phyloP scores from a whole-genome alignment of 2,797 vertebrate genomes.

The Pygocentrus nattereri region DNA sequence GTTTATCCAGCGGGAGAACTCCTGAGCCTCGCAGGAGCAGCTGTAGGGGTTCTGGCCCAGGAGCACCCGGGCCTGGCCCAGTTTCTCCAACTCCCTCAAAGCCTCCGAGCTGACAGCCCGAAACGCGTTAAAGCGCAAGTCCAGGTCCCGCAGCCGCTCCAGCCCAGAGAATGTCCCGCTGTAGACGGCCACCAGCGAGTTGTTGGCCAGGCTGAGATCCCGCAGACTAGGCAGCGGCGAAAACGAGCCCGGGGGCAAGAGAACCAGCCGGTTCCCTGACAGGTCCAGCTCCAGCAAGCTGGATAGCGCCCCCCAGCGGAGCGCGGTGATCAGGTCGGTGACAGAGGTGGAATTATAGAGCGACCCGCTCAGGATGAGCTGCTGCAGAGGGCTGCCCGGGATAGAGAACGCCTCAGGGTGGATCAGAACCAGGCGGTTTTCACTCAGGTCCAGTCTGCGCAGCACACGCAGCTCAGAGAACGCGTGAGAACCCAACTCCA shows the following conservation, averaged over 20 bases:
- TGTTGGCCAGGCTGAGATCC: constrained; percentile 72
- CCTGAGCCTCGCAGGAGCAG: constrained; percentile 77
- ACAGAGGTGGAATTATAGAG: constrained; percentile 77
- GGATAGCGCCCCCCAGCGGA: constrained; percentile 77
- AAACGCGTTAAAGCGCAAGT: constrained; percentile 77
- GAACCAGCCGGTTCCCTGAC: constrained; percentile 75
- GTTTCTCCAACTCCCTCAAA: constrained; percentile 69
- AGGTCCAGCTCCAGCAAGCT: constrained; percentile 80
- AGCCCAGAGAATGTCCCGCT: constrained; percentile 77
- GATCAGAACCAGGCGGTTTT: constrained; percentile 78
- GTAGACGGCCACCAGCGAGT: constrained; percentile 76
- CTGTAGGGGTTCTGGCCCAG: constrained; percentile 76
- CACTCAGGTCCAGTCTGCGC: constrained; percentile 78
- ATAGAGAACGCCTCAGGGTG: constrained; percentile 80
- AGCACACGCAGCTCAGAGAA: constrained; percentile 77
- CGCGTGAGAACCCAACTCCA: constrained; percentile 73
- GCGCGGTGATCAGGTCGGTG: constrained; percentile 74
- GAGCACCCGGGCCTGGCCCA: constrained; percentile 59
- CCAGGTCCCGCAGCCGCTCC: constrained; percentile 72
- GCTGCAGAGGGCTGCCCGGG: constrained; percentile 77
- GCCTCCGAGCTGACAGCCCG: constrained; percentile 64
- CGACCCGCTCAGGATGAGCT: constrained; percentile 79
- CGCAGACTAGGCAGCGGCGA: constrained; percentile 73
- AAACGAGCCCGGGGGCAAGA: constrained; percentile 78
- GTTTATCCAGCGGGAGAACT: constrained; percentile 78